phyloP scores from a whole-genome alignment of 2,113 vertebrate genomes.

The Struthidea cinerea region DNA sequence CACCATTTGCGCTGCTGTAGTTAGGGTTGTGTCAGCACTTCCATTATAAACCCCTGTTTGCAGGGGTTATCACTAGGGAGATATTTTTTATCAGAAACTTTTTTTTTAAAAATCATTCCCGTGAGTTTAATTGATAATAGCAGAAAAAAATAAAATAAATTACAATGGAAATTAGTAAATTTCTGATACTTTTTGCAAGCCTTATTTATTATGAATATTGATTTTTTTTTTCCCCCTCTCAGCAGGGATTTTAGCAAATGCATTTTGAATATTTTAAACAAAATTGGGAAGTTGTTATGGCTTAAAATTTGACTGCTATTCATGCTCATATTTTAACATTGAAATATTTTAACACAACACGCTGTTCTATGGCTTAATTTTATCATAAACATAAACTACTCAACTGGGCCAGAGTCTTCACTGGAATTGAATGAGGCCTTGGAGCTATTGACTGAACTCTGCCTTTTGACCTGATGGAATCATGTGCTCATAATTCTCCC shows the following conservation, averaged over 20 bases:
- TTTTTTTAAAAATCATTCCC: constrained; percentile 52
- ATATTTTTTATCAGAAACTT: constrained; percentile 69
- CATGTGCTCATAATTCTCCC: neutral
- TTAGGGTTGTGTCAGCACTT: constrained; percentile 82
- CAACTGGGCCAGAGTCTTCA: neutral
- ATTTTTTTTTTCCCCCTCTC: neutral
- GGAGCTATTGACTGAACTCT: neutral
- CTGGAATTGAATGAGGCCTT: neutral
- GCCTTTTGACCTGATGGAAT: neutral
- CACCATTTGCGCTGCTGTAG: constrained; percentile 82
- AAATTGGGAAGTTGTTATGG: neutral
- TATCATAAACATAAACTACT: neutral
- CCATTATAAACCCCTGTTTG: constrained; percentile 79
- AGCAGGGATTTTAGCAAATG: neutral
- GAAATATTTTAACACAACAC: neutral
- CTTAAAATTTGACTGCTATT: constrained; percentile 21
- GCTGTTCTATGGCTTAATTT: neutral
- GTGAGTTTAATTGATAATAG: constrained; percentile 73
- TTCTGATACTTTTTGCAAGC: constrained; percentile 5
- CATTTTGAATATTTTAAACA: constrained; percentile 17
- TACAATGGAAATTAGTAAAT: constrained; percentile 55
- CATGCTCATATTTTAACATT: neutral
- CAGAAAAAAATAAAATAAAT: constrained; percentile 66
- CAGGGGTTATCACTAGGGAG: constrained; percentile 79
- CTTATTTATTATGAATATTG: constrained; percentile 7